Base-by-base conservation (phyloP, 2,888 invertebrate species). In the Eristalis intricaria region DNA sequence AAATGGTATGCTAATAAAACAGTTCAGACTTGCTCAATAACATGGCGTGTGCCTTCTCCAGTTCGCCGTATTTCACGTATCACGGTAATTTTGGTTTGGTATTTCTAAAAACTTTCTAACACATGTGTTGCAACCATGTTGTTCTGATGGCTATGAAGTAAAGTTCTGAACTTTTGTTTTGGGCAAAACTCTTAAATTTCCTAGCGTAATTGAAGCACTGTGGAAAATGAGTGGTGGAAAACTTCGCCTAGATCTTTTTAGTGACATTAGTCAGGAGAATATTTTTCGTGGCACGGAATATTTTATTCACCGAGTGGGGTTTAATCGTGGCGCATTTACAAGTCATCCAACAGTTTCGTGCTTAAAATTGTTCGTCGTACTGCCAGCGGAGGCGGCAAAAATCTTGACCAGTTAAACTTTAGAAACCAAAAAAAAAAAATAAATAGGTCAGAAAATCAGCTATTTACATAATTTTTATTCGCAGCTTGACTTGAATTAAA, bases 1-100 rank as follows among this genome's bases (percentile, higher is more conserved):
- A 68, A 58, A 65, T 66, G 5, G 61, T 60, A 35, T 61, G 69
- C 29, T 65, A 74, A 85, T 85, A 77, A 56, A 85, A 43, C 73
- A 60, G 68, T 68, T 68, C 43, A 85, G 61, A 61, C 29, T 32
- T 35, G 68, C 50, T 19, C 7, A 19, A 50, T 19, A 19, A 19
- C 50, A 19, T 50, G 8, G 8, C 19, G 50, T 19, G 50, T 19
- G 7, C 19, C 50, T 50, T 50, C 8, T 50, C 19, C n/a, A 50
- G n/a, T 50, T 19, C 50, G 19, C 50, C 19, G 3, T 2, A 50
- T 2, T 50, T 7, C 8, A 1, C 19, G 1, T 50, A 19, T 19
- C 8, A 10, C 8, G n/a, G 50, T 19, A 19, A 50, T 50, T 32
- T 50, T 50, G 50, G 50, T 50, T 50, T 50, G 50, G 50, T 19